Evolutionary conservation across 2,797 vertebrate genomes (phyloP).

Genomic region (Galaxias olidus): DNA sequence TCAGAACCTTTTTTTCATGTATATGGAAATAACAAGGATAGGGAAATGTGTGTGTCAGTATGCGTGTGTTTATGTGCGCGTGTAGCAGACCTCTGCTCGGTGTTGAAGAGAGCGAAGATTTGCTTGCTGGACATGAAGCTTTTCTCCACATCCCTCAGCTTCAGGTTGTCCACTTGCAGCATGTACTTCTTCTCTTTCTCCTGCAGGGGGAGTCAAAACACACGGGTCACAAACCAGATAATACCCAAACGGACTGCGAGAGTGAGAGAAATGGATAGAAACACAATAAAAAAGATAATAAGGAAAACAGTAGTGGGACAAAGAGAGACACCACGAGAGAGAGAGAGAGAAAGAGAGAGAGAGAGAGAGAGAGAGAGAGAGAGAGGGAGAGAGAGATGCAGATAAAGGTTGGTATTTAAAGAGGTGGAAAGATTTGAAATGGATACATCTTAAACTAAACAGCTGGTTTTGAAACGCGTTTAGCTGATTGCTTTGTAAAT

Average conservation of each 20-base stretch:
- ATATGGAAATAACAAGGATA: background rate
- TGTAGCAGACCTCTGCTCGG: constrained; percentile 87
- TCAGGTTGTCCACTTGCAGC: constrained; percentile 96
- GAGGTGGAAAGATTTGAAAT: background rate
- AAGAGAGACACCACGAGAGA: background rate
- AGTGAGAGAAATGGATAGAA: constrained; percentile 2
- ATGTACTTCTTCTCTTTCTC: constrained; percentile 99
- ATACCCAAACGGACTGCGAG: background rate
- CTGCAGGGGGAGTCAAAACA: constrained; percentile 76
- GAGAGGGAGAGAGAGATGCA: background rate
- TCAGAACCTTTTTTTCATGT: background rate
- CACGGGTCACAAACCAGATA: background rate
- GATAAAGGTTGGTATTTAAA: background rate
- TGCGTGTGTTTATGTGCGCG: constrained; percentile 2
- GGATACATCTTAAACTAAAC: too few species aligned
- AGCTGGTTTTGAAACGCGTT: too few species aligned
- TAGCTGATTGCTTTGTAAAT: too few species aligned
- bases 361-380: background rate
- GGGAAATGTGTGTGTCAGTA: background rate
- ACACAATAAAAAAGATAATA: background rate
- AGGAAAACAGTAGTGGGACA: background rate
- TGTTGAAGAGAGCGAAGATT: constrained; percentile 98
- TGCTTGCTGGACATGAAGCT: constrained; percentile 99
- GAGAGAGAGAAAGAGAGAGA: background rate
- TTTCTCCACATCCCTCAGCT: constrained; percentile 93